Base-by-base conservation (phyloP, 2,113 vertebrate genomes). In the Cichladusa arquata region DNA sequence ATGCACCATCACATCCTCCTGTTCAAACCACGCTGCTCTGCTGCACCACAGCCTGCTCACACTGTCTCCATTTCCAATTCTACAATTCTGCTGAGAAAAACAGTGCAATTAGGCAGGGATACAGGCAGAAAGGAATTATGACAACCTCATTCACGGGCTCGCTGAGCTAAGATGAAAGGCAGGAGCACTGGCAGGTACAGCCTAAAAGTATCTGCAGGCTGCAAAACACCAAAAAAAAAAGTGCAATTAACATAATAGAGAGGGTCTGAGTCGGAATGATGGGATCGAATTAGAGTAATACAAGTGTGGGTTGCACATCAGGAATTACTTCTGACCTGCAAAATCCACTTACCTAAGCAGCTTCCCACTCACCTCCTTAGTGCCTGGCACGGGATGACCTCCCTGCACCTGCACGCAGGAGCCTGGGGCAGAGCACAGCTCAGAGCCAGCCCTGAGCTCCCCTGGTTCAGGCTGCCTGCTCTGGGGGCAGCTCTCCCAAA, bases 271-370 rank as follows among this genome's bases (percentile, higher is more conserved):
- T 28, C 23, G 48, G 47, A 96, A 74, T 1, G 66, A 88, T 29
- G 76, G 80, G 72, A 90, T 94, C 56, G 23, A 80, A 92, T 83
- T 62, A 90, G 92, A 93, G 81, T 91, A 95, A 94, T 31, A 38
- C 88, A 81, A 95, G 65, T 88, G 86, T 84, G 65, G 93, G 92
- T 86, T 86, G 86, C 61, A 50, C 71, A 88, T 88, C 85, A 71
- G 93, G 94, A 94, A 92, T 81, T 73, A 71, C 85, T 93, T 56
- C 76, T 90, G 71, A 87, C 61, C 69, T 88, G 60, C 45, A 90
- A 93, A 96, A 95, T 92, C 95, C 86, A 83, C 90, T 94, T 92
- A 91, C 81, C 87, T 88, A 92, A 95, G 94, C 26, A 86, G 92
- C 85, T 84, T 92, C 88, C 89, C 80, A 47, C 78, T 9, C 33